Evolutionary conservation across 2,797 vertebrate species (phyloP), one percentile per base, ranked within the genome.

Genomic region (Perodicticus potto): DNA sequence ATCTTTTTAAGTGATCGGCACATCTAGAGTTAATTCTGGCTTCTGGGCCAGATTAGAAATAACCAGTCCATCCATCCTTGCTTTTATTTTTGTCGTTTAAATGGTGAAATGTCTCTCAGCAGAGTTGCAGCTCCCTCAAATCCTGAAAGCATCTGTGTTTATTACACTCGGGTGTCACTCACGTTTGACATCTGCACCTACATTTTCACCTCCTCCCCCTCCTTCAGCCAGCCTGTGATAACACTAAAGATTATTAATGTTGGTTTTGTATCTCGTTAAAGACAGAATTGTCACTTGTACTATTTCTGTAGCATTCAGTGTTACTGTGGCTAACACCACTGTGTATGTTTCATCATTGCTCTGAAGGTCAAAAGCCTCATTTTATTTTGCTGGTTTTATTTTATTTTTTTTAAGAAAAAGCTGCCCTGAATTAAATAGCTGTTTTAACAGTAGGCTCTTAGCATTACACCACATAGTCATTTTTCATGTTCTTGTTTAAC

Each of bases 221-320:
- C 87, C 96, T 83, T 95, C 97, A 92, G 57, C 95, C 94, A 97
- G 97, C 97, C 96, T 93, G 93, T 80, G 93, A 97, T 97, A 98
- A 98, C 97, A 97, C 98, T 98, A 97, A 98, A 97, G 98, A 97
- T 98, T 95, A 98, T 97, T 97, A 93, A 96, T 96, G 85, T 97
- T 96, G 94, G 91, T 67, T 95, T 93, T 94, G 57, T 97, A 91
- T 91, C 97, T 96, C 29, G 23, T 96, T 98, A 95, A 88, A 96
- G 89, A 93, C 81, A 45, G 95, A 86, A 82, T 74, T 93, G 91
- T 97, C 95, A 89, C 95, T 96, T 78, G 86, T 72, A 70, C 96
- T 95, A 40, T 97, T 98, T 95, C 97, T 87, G 86, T 96, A 91
- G 97, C 96, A 73, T 95, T 93, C 97, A 88, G 94, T 49, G 37